These are phyloP conservation scores for Andrena minutula DNA, from an alignment of 2,888 invertebrate genomes.

Conservation along the genomic window DNA sequence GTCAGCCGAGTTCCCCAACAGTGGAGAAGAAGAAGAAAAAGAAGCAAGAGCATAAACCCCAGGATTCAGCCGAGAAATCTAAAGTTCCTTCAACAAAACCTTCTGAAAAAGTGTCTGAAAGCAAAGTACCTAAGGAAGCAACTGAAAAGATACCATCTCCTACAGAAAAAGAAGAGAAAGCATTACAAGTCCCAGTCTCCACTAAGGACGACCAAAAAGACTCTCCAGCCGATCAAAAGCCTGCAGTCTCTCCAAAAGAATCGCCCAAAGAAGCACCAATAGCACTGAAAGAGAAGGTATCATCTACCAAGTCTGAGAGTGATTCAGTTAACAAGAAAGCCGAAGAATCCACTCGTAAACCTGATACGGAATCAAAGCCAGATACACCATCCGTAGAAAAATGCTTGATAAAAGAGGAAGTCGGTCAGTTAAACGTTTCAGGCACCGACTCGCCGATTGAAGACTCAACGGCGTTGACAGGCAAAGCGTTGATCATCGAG, in stretches of 20 bases:
- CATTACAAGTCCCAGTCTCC: not conserved
- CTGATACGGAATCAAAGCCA: not conserved
- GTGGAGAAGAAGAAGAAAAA: constrained; percentile 33
- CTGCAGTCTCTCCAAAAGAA: constrained; percentile 27
- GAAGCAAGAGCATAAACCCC: constrained; percentile 35
- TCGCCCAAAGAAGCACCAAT: constrained; percentile 16
- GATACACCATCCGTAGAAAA: not conserved
- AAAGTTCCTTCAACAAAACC: not conserved
- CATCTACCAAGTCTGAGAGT: not conserved
- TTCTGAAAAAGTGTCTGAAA: not conserved
- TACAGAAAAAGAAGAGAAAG: not conserved
- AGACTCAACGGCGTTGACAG: constrained; percentile 14
- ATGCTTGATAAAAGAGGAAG: not conserved
- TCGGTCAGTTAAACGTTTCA: not conserved
- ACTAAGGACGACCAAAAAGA: not conserved
- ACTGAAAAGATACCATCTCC: not conserved
- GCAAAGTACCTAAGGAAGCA: not conserved
- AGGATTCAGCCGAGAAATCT: constrained; percentile 5
- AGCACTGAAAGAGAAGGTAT: not conserved
- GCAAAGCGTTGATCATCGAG: constrained; percentile 72
- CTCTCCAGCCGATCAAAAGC: not conserved
- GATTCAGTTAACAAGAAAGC: not conserved
- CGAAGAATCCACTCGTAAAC: not conserved
- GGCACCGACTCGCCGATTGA: constrained; percentile 1
- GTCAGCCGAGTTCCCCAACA: constrained; percentile 24